phyloP scores from a whole-genome alignment of 2,113 vertebrate species.

The Noturus placidus region DNA sequence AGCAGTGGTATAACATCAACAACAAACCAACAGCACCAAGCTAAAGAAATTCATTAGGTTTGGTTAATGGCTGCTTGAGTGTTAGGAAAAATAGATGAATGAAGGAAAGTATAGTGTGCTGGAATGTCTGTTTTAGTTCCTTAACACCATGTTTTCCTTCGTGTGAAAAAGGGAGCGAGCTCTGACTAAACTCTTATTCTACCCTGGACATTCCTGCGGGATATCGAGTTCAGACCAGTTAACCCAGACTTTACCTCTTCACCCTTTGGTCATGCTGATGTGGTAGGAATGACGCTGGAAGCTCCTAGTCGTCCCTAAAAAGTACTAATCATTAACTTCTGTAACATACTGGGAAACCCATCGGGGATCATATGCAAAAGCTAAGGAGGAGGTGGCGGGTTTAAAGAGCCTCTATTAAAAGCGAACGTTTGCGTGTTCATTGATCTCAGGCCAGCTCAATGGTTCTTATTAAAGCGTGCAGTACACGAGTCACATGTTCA shows the following conservation, averaged over 20 bases:
- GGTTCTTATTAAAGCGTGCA: constrained; percentile 2
- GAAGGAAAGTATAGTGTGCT: too few relatives aligned
- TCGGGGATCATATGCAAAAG: neutral
- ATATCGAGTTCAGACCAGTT: constrained; percentile 8
- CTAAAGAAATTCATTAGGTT: neutral
- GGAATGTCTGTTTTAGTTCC: neutral
- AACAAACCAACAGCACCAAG: neutral
- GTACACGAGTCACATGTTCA: neutral
- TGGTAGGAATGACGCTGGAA: neutral
- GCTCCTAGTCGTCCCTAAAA: neutral
- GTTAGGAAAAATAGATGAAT: too few relatives aligned
- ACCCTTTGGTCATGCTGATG: neutral
- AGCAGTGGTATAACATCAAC: too few relatives aligned
- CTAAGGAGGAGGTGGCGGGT: neutral
- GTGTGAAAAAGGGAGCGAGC: neutral
- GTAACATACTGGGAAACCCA: neutral
- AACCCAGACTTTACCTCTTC: neutral
- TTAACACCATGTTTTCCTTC: neutral
- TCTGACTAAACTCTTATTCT: neutral
- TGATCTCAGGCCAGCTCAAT: neutral
- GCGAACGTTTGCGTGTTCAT: neutral
- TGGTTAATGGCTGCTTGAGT: neutral
- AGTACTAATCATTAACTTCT: neutral
- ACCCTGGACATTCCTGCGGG: neutral
- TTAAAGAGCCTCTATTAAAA: constrained; percentile 3